These are phyloP conservation scores for Dromococcyx pavoninus DNA, from an alignment of 2,797 vertebrate genomes.

Conservation along the genomic window DNA sequence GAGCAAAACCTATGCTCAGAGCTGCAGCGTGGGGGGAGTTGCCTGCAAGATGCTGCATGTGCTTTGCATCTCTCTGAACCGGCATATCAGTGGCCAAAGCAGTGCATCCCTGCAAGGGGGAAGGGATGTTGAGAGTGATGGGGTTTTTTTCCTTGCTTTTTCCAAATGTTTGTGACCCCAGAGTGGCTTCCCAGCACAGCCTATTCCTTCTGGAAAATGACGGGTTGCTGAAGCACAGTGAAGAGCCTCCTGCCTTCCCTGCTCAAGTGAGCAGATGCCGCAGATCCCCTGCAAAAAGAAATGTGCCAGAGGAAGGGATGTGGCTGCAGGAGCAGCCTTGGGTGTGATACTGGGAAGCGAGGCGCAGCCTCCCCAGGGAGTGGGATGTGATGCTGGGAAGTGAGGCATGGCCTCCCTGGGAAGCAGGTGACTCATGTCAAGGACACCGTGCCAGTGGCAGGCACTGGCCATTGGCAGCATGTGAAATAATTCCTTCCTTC, in stretches of 20 bases:
- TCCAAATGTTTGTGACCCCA: accelerated
- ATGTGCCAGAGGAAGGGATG: neutral
- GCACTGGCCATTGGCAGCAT: neutral
- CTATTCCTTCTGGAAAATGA: neutral
- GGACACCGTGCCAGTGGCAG: neutral
- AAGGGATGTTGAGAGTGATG: neutral
- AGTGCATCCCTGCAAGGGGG: neutral
- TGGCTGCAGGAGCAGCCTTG: neutral
- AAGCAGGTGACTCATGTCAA: neutral
- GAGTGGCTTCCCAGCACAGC: neutral
- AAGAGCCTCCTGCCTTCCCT: neutral
- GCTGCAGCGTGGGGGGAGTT: accelerated
- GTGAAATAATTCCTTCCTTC: slow-evolving; percentile 28
- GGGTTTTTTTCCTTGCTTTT: neutral
- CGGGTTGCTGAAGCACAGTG: neutral
- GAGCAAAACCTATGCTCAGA: neutral
- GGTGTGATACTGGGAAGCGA: neutral
- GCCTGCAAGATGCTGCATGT: neutral
- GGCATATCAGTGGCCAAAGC: accelerated
- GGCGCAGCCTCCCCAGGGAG: neutral
- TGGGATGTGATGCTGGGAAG: neutral
- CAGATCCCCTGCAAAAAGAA: neutral
- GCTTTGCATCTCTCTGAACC: neutral
- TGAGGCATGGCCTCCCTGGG: neutral
- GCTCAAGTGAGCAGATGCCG: accelerated